These are phyloP conservation scores for Pogonocherus hispidulus DNA, from an alignment of 2,888 invertebrate genomes.

Conservation along the genomic window DNA sequence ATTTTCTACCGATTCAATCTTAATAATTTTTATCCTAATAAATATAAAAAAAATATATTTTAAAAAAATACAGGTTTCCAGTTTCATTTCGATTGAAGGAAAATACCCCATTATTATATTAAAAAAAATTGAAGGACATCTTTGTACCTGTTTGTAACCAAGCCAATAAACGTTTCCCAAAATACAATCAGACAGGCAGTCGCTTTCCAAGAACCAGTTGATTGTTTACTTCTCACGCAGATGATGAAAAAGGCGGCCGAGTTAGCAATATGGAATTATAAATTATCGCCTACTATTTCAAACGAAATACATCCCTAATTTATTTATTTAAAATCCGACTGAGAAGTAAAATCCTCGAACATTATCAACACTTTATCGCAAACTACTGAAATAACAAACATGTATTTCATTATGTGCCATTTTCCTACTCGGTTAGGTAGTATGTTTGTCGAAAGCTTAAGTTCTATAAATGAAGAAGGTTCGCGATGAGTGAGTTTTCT, in stretches of 20 bases:
- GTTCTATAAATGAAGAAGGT: background rate
- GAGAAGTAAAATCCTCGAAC: background rate
- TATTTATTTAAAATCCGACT: background rate
- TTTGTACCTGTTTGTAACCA: background rate
- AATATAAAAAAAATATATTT: no score
- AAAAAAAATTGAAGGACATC: background rate
- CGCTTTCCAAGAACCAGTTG: background rate
- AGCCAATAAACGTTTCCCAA: background rate
- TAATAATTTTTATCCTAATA: no score
- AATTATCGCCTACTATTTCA: background rate
- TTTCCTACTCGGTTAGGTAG: background rate
- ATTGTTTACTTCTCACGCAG: background rate
- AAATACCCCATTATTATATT: no score
- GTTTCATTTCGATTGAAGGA: no score
- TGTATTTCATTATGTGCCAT: slow-evolving; percentile 3
- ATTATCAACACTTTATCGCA: slow-evolving; percentile 18
- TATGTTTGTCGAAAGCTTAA: background rate
- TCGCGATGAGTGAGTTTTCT: background rate
- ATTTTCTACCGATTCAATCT: no score
- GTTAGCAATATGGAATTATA: background rate
- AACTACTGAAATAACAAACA: slow-evolving; percentile 3
- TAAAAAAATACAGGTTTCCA: no score
- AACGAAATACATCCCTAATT: background rate
- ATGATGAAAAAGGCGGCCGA: background rate
- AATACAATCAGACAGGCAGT: background rate